These are phyloP conservation scores for Xyliphius kryptos DNA, from an alignment of 2,113 vertebrate species.

Conservation along the genomic window DNA sequence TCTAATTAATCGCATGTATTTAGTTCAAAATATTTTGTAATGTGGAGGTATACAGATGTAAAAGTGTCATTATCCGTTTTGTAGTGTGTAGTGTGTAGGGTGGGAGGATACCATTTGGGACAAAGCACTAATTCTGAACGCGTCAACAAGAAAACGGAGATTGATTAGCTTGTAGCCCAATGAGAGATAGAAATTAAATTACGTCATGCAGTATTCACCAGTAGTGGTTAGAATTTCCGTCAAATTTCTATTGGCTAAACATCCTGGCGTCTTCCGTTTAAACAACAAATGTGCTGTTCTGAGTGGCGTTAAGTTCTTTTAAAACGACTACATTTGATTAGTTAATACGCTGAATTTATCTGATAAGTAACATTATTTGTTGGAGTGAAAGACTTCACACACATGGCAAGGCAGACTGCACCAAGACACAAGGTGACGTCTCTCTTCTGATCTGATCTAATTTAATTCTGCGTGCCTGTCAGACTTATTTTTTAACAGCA, in stretches of 20 bases:
- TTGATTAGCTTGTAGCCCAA: conserved; percentile 2
- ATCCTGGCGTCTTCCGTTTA: conserved; percentile 16
- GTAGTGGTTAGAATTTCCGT: background rate
- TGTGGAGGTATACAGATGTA: too few relatives aligned
- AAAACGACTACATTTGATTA: background rate
- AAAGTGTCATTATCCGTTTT: background rate
- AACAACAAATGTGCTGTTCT: conserved; percentile 8
- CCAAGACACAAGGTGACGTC: conserved; percentile 31
- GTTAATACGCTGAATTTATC: background rate
- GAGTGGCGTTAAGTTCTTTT: background rate
- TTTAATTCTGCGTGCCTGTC: background rate
- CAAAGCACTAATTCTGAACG: background rate
- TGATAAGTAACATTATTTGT: too few relatives aligned
- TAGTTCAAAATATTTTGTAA: too few relatives aligned
- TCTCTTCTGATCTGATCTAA: background rate
- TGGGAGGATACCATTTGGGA: background rate
- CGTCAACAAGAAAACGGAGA: background rate
- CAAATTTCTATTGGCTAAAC: conserved; percentile 23
- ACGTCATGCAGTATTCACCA: background rate
- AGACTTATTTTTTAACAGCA: too few relatives aligned
- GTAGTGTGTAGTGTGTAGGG: background rate
- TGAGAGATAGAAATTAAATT: background rate
- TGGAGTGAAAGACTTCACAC: background rate
- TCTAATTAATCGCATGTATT: too few relatives aligned
- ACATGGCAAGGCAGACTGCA: conserved; percentile 31